Evolutionary conservation across 2,888 invertebrate species (phyloP), one percentile per base, ranked within the genome.

Genomic region (Atethmia centrago): DNA sequence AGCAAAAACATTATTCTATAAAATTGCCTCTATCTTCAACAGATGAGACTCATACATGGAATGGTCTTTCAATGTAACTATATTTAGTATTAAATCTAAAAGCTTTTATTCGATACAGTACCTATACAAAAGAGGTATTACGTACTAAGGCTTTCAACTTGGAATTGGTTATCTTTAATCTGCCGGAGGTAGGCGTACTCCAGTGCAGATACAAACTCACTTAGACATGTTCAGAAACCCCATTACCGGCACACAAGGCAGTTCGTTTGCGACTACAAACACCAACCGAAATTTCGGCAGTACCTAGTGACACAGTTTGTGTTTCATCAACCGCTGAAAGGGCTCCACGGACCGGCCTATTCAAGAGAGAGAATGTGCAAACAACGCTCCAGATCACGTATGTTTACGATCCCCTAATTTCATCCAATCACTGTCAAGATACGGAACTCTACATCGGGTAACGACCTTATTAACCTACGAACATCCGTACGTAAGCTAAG

Each of bases 281-380:
- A 93, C 82, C 85, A 88, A 82, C 88, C 84, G 86, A 92, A 95
- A 94, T 94, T 95, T 95, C 89, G 94, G 94, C 91, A 90, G 90
- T 90, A 86, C 89, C 92, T 84, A 89, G 90, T 94, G 95, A 94
- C 95, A 94, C 90, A 95, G 95, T 95, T 95, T 95, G 94, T 94
- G 92, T 95, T 95, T 92, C 95, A 95, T 96, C 94, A 93, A 92
- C 91, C 87, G 84, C 89, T 94, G 93, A 94, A 94, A 93, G 92
- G 90, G 89, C 86, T 82, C 79, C 82, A 87, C 84, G 84, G 86
- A 85, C 87, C 84, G 80, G 85, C 84, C 91, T 89, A 93, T 93
- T 93, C 91, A 93, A 90, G 90, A 89, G 90, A 89, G 90, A 89
- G 89, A 88, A 81, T 89, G 89, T 74, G 89, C 90, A 94, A 93